Conservation (phyloP, 2,797 vertebrate species). For the Sternotherus odoratus region DNA sequence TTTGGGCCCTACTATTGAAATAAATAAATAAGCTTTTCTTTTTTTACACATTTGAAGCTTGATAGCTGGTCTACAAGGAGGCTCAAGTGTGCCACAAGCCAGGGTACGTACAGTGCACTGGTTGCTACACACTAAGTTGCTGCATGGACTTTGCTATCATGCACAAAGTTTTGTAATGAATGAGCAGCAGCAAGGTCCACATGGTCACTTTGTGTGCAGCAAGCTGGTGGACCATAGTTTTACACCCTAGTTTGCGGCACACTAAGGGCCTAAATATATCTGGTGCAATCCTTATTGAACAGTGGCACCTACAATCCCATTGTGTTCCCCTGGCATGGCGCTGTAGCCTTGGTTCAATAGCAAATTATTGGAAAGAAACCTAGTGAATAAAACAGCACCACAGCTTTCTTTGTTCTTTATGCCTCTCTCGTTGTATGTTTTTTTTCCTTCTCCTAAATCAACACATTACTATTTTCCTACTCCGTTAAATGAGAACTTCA, state of each 20-base stretch:
- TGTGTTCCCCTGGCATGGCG: not conserved
- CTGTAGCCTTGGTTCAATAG: not conserved
- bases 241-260: not conserved
- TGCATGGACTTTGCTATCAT: not conserved
- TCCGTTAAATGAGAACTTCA: not conserved
- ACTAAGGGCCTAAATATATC: not conserved
- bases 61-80: not conserved
- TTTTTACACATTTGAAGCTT: not conserved
- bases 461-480: not conserved
- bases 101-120: too few species aligned
- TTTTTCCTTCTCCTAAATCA: not conserved
- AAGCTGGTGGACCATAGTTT: too few species aligned
- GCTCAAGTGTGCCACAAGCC: not conserved
- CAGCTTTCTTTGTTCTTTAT: not conserved
- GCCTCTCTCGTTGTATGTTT: not conserved
- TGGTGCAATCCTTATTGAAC: too few species aligned
- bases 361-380: not conserved
- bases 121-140: not conserved
- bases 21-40: accelerated
- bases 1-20: not conserved
- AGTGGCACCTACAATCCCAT: too few species aligned
- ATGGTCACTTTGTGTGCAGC: not conserved
- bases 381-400: not conserved
- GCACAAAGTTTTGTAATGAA: not conserved
- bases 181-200: not conserved